Conservation (phyloP, 35 echinoderm and acorn worm genomes). For the Nesometra sesokonis region DNA sequence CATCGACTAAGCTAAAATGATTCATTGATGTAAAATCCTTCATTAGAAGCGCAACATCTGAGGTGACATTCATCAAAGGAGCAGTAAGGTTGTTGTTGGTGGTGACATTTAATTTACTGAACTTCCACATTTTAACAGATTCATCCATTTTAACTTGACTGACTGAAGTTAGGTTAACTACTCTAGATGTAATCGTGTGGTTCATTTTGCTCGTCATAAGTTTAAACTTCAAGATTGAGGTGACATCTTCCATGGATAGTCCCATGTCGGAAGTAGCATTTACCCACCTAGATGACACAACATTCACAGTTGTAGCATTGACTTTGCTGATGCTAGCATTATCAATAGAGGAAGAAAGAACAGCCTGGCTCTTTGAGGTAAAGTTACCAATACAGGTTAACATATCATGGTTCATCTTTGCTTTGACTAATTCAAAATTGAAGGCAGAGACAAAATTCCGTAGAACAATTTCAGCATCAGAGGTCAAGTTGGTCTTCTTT, state of each 20-base stretch:
- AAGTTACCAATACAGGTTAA: neutral
- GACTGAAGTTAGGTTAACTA: neutral
- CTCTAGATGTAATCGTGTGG: neutral
- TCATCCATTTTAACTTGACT: neutral
- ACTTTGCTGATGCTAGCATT: slow-evolving; percentile 6
- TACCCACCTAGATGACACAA: neutral
- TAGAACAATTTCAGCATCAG: neutral
- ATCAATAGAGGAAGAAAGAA: slow-evolving; percentile 3
- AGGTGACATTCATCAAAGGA: neutral
- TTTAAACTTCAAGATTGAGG: slow-evolving; percentile 18
- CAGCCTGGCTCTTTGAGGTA: neutral
- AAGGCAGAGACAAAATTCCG: neutral
- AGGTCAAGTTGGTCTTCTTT: slow-evolving; percentile 14
- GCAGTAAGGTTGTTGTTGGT: neutral
- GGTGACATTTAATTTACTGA: neutral
- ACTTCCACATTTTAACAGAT: neutral
- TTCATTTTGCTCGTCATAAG: neutral
- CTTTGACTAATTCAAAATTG: slow-evolving; percentile 25
- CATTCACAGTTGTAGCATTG: neutral
- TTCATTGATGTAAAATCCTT: neutral
- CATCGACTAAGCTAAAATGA: slow-evolving; percentile 9
- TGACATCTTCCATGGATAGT: neutral
- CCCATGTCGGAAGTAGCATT: neutral
- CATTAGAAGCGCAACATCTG: neutral
- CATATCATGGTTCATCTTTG: neutral